These are phyloP conservation scores for Blastobasis adustella DNA, from an alignment of 2,888 invertebrate genomes.

Conservation along the genomic window DNA sequence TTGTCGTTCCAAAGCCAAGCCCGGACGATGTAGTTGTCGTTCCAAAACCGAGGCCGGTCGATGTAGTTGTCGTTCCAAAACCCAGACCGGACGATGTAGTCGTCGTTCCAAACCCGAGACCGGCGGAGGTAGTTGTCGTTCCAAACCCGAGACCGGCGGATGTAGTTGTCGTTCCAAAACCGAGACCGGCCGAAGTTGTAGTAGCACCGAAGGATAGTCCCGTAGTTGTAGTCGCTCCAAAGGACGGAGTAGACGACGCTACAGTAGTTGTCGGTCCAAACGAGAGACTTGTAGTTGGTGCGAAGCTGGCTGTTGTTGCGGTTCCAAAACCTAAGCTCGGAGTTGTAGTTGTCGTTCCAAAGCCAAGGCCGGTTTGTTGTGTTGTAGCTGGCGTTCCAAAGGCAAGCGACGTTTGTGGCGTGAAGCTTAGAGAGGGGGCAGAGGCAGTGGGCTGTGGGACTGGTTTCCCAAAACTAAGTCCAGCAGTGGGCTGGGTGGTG, in stretches of 20 bases:
- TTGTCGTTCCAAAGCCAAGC: slow-evolving; percentile 17
- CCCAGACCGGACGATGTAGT: slow-evolving; percentile 1
- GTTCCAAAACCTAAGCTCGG: slow-evolving; percentile 4
- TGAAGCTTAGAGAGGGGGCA: neutral
- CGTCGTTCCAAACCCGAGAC: slow-evolving; percentile 14
- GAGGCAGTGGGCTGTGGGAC: slow-evolving; percentile 10
- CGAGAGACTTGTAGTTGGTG: neutral
- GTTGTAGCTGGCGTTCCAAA: too few relatives aligned
- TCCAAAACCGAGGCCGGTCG: neutral
- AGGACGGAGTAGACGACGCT: too few relatives aligned
- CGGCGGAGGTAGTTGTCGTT: slow-evolving; percentile 9
- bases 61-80: slow-evolving; percentile 6
- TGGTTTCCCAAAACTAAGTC: slow-evolving; percentile 12
- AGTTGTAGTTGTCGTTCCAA: slow-evolving; percentile 15
- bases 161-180: slow-evolving; percentile 20
- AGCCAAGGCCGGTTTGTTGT: slow-evolving; percentile 17
- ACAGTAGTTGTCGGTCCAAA: too few relatives aligned
- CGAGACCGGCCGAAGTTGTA: slow-evolving; percentile 15
- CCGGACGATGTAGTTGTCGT: too few relatives aligned
- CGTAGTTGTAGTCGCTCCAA: neutral
- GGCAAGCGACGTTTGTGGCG: neutral
- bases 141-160: neutral
- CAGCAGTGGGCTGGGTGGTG: slow-evolving; percentile 1
- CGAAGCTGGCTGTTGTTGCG: neutral
- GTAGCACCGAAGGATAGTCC: slow-evolving; percentile 2